Percentiles rank a stretch among this genome's conserved stretches.
These are phyloP conservation scores for Paramisgurnus dabryanus DNA, from an alignment of 2,113 vertebrate species.

Conservation along the genomic window DNA sequence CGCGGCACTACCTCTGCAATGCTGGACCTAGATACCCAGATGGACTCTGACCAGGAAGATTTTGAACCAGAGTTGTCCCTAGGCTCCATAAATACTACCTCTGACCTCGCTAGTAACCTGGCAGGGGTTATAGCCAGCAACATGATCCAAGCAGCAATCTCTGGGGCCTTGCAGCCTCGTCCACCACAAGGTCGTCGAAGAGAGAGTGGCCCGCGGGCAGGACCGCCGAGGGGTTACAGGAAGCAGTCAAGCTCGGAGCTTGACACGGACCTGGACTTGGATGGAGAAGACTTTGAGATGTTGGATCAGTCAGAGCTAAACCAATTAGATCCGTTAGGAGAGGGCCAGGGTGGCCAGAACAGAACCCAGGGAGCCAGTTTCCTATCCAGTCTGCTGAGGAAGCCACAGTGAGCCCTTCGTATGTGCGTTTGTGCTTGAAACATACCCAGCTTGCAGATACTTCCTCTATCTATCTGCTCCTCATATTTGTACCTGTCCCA, in stretches of 20 bases:
- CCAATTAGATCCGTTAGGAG: conserved; percentile 87
- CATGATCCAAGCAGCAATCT: conserved; percentile 90
- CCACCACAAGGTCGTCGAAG: conserved; percentile 62
- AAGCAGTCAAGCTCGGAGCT: conserved; percentile 88
- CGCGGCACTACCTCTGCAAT: conserved; percentile 66
- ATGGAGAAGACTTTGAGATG: conserved; percentile 96
- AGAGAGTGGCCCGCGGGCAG: conserved; percentile 63
- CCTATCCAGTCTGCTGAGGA: conserved; percentile 76
- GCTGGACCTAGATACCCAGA: conserved; percentile 62
- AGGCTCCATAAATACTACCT: conserved; percentile 64
- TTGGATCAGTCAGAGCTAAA: conserved; percentile 95
- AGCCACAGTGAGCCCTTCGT: conserved; percentile 69
- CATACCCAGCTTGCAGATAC: conserved; percentile 13
- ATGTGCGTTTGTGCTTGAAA: conserved; percentile 26
- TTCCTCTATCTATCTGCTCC: background rate
- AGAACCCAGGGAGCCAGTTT: conserved; percentile 71
- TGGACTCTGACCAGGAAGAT: conserved; percentile 79
- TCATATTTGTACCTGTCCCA: conserved; percentile 25
- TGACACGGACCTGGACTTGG: conserved; percentile 92
- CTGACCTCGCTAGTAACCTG: conserved; percentile 79
- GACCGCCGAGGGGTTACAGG: conserved; percentile 69
- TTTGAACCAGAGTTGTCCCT: conserved; percentile 76
- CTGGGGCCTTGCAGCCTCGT: conserved; percentile 79
- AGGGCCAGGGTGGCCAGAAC: conserved; percentile 47
- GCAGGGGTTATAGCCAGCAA: conserved; percentile 84